Conservation (phyloP, 2,888 invertebrate species). For the Rapana venosa region DNA sequence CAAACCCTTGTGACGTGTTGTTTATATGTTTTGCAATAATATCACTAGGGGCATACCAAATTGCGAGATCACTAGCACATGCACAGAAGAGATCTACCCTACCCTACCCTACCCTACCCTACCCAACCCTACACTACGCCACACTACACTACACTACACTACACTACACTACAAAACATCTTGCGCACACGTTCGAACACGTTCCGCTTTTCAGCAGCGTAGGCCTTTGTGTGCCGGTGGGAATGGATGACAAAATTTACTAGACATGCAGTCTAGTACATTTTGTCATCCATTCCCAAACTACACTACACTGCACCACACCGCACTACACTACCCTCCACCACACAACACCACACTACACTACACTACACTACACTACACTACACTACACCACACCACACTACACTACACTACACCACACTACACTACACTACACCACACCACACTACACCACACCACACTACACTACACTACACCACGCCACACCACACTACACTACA, state of each 20-base stretch:
- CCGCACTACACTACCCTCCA: not conserved
- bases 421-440: not conserved
- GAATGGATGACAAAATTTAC: not conserved
- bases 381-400: not conserved
- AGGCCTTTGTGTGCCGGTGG: no score
- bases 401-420: not conserved
- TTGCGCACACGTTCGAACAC: no score
- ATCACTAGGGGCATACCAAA: no score
- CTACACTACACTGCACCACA: not conserved
- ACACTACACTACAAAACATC: no score
- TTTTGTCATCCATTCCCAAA: not conserved
- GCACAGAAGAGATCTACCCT: no score
- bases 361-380: not conserved
- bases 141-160: no score
- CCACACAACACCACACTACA: not conserved
- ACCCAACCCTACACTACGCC: no score
- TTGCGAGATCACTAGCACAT: no score
- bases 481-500: not conserved
- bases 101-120: no score
- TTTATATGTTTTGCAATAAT: no score
- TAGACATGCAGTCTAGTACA: not conserved
- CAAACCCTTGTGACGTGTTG: no score
- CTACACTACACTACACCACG: not conserved
- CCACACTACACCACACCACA: not conserved
- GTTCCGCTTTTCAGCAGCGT: no score